A percentile compares a stretch with the other conserved stretches of the same genome.
phyloP scores from a whole-genome alignment of 2,113 vertebrate species.

The Oreochromis spilurus region DNA sequence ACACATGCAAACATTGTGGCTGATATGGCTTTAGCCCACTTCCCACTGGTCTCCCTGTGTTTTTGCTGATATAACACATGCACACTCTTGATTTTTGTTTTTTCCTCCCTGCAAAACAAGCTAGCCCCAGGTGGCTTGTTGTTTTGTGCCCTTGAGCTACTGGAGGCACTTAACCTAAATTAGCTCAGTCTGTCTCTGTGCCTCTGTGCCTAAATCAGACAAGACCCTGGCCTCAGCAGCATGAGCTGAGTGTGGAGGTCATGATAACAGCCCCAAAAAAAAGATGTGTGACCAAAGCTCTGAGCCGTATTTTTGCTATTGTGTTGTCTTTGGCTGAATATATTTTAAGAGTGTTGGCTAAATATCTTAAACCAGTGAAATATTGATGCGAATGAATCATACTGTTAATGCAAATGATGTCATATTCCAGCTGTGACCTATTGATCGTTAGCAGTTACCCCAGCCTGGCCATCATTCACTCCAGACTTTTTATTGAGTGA shows the following conservation, averaged over 20 bases:
- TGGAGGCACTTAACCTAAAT: constrained; percentile 69
- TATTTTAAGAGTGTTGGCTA: background rate
- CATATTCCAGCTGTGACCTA: constrained; percentile 12
- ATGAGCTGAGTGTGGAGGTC: background rate
- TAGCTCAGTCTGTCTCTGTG: constrained; percentile 36
- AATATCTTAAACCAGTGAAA: background rate
- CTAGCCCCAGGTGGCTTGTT: constrained; percentile 58
- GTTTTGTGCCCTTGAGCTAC: constrained; percentile 56
- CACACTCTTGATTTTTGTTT: background rate
- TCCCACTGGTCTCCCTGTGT: background rate
- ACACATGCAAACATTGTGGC: background rate
- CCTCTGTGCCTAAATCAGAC: constrained; percentile 23
- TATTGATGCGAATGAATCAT: background rate
- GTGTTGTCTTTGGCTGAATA: background rate
- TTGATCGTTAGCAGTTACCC: background rate
- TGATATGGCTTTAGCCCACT: constrained; percentile 22
- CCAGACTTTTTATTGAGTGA: constrained; percentile 21
- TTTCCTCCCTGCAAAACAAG: background rate
- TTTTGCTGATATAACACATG: background rate
- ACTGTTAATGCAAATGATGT: background rate
- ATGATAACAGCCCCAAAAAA: background rate
- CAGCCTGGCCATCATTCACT: background rate
- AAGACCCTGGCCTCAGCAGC: background rate
- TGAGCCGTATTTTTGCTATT: fast-evolving
- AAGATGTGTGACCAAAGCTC: background rate